Percentiles rank a stretch among this genome's conserved stretches.
phyloP scores from a whole-genome alignment of 2,888 invertebrate species.

The Tupiocoris notatus region DNA sequence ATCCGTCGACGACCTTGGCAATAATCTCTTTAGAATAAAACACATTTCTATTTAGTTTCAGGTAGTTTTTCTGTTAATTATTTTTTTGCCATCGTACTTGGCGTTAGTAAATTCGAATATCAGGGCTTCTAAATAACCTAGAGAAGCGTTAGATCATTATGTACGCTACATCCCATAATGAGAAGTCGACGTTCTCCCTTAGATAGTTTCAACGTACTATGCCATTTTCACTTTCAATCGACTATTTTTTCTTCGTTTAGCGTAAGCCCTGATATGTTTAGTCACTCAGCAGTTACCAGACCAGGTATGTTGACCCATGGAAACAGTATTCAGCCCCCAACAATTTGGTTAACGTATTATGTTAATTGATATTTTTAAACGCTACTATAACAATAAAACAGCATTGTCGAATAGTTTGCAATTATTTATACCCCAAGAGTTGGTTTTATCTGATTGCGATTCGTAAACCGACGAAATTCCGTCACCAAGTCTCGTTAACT shows the following conservation, averaged over 20 bases:
- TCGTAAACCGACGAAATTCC: too few relatives aligned
- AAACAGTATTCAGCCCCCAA: constrained; percentile 37
- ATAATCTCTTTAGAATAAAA: not conserved
- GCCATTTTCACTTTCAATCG: too few relatives aligned
- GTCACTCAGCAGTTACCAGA: constrained; percentile 40
- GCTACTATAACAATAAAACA: constrained; percentile 32
- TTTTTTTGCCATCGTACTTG: constrained; percentile 29
- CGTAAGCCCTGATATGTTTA: constrained; percentile 37
- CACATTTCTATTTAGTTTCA: not conserved
- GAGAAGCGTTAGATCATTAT: too few relatives aligned
- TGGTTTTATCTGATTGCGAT: too few relatives aligned
- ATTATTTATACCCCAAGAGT: too few relatives aligned
- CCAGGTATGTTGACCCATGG: constrained; percentile 35
- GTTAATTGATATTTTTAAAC: constrained; percentile 22
- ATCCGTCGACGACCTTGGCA: not conserved
- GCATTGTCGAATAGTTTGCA: constrained; percentile 2
- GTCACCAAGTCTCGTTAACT: too few relatives aligned
- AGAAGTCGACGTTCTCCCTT: too few relatives aligned
- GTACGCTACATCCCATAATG: too few relatives aligned
- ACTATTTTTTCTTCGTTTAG: not conserved
- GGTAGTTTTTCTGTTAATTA: not conserved
- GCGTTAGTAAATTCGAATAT: constrained; percentile 34
- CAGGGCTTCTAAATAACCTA: constrained; percentile 33
- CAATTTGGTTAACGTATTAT: constrained; percentile 9
- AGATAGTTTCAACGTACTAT: too few relatives aligned